Evolutionary conservation across 2,888 invertebrate species (phyloP), one percentile per base, ranked within the genome.

Genomic region (Aphodius granarius): DNA sequence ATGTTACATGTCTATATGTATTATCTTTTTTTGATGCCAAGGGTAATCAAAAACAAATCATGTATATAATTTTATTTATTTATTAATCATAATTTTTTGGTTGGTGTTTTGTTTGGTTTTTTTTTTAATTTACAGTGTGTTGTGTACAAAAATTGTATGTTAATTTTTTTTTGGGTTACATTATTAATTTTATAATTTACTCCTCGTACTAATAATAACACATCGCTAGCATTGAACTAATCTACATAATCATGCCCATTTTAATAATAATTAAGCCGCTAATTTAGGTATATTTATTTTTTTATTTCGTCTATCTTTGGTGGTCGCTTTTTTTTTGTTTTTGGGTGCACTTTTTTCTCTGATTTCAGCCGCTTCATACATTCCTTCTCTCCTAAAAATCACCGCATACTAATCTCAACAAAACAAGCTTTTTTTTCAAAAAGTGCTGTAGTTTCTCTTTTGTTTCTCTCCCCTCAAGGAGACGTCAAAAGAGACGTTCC

Each of bases 171-270:
- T 72, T 75, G 68, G 17, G 64, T 73, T 65, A 22, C 43, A 74
- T 72, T 75, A 16, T 64, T 63, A 22, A 73, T 75, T 23, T 72
- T 66, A 43, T 63, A 15, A 66, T 21, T 73, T 65, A 73, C 76
- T 73, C 70, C 68, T 64, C 73, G 71, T 73, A 72, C 43, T 43
- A 43, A 43, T 43, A 6, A n/a, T 13, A 43, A 43, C 43, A 73
- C 73, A 65, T 76, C 66, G 13, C 66, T 71, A n/a, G n/a, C n/a
- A n/a, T n/a, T n/a, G n/a, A n/a, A 76, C 76, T 76, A 76, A 76
- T 68, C 76, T 72, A 64, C 72, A 77, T 75, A 81, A 81, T 83
- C 85, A 84, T 85, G 85, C 85, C 85, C 85, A 84, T 85, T 85
- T 85, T 85, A 85, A 85, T 84, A 85, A 85, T 84, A 83, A 79